Evolutionary conservation across 2,888 invertebrate species (phyloP).

Genomic region (Cheilosia urbana): DNA sequence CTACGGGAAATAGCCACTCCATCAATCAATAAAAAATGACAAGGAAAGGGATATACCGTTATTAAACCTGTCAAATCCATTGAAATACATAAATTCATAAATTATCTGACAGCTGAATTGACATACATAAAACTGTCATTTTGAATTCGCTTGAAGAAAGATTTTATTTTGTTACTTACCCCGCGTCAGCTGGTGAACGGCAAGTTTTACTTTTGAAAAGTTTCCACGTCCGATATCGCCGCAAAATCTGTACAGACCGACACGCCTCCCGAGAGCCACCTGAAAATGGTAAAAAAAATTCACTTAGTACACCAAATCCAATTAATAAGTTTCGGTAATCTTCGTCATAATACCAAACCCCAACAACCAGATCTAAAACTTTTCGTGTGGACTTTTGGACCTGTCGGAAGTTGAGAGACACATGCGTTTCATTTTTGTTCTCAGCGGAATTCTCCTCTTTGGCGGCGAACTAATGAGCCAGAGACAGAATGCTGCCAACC

Average conservation of each 20-base stretch:
- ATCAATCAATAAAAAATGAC: too few species aligned
- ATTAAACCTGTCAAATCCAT: too few species aligned
- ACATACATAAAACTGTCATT: neutral
- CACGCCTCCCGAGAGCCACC: constrained; percentile 89
- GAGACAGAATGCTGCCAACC: constrained; percentile 34
- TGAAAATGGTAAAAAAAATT: constrained; percentile 76
- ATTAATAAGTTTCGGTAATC: constrained; percentile 37
- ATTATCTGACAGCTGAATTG: neutral
- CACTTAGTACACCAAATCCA: constrained; percentile 14
- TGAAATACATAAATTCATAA: too few species aligned
- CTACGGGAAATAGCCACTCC: too few species aligned
- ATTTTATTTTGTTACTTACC: constrained; percentile 82
- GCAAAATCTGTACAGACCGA: constrained; percentile 90
- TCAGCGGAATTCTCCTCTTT: neutral
- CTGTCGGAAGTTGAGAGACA: constrained; percentile 30
- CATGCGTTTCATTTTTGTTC: neutral
- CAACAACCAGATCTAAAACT: constrained; percentile 26
- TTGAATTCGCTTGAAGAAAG: neutral
- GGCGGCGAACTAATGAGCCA: constrained; percentile 42
- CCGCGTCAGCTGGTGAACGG: constrained; percentile 89
- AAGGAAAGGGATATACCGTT: too few species aligned
- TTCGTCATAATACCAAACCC: constrained; percentile 27
- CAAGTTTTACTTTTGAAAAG: constrained; percentile 91
- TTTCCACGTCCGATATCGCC: constrained; percentile 91
- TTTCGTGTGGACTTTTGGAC: constrained; percentile 19